Evolutionary conservation across 1,140 invertebrate species (phyloP).

Genomic region (Cydia pomonella): DNA sequence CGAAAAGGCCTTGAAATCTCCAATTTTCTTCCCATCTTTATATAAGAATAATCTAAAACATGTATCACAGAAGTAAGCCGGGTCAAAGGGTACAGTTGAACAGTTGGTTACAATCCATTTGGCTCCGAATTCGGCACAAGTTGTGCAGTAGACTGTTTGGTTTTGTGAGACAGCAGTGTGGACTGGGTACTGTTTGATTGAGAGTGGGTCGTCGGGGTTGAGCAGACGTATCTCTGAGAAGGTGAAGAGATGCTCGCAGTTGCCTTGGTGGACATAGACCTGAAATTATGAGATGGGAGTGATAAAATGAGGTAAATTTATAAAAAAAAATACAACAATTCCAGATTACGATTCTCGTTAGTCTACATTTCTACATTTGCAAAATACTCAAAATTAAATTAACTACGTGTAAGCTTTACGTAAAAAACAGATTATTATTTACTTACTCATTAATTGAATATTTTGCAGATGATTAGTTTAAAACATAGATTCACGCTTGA

Average conservation of each 20-base stretch:
- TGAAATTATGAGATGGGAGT: conserved; percentile 64
- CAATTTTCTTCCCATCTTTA: conserved; percentile 81
- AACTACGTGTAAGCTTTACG: not conserved
- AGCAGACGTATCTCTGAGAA: conserved; percentile 87
- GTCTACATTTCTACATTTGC: not conserved
- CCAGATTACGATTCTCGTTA: not conserved
- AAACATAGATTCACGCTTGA: not conserved
- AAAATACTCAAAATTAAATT: conserved; percentile 7
- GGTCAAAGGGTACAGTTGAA: conserved; percentile 83
- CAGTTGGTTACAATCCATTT: conserved; percentile 83
- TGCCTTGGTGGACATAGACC: conserved; percentile 93
- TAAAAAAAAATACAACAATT: not conserved
- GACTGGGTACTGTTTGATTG: conserved; percentile 78
- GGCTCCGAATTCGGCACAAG: conserved; percentile 72
- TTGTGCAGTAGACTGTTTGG: conserved; percentile 68
- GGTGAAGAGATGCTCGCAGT: conserved; percentile 92
- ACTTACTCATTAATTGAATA: conserved; percentile 13
- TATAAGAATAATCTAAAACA: conserved; percentile 86
- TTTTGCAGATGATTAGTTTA: not conserved
- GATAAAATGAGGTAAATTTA: not conserved
- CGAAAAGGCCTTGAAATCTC: conserved; percentile 79
- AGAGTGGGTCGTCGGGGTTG: conserved; percentile 73
- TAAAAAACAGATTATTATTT: not conserved
- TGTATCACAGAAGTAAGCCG: conserved; percentile 84
- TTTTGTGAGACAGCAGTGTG: conserved; percentile 72